A percentile compares a stretch with the other conserved stretches of the same genome.
phyloP scores from a whole-genome alignment of 2,888 invertebrate species.

The Rutpela maculata region DNA sequence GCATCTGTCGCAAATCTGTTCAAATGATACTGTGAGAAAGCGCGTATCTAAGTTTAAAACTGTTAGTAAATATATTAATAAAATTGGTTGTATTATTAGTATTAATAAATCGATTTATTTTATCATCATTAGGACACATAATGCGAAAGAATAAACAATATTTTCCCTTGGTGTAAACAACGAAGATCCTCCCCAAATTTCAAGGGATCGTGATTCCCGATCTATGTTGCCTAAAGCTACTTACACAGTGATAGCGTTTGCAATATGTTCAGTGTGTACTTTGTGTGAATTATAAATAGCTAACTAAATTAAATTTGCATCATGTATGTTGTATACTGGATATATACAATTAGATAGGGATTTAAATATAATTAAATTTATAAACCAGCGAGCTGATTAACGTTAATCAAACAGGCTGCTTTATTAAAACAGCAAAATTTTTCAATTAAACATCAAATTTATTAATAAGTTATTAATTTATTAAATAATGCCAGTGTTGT shows the following conservation, averaged over 20 bases:
- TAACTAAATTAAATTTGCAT: slow-evolving; percentile 16
- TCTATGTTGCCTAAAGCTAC: neutral
- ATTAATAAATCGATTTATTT: too few relatives aligned
- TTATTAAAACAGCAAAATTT: neutral
- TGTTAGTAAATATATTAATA: too few relatives aligned
- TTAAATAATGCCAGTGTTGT: neutral
- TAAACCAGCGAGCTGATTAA: neutral
- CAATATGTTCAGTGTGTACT: slow-evolving; percentile 25
- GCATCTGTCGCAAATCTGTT: too few relatives aligned
- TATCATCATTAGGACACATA: too few relatives aligned
- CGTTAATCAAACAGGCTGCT: neutral
- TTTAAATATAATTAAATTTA: neutral
- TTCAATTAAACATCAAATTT: neutral
- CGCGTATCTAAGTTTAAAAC: too few relatives aligned
- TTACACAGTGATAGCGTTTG: slow-evolving; percentile 20
- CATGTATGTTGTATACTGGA: slow-evolving; percentile 9
- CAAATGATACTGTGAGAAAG: too few relatives aligned
- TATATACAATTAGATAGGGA: neutral
- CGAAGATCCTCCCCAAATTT: neutral
- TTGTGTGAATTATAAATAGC: slow-evolving; percentile 21
- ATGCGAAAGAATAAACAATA: too few relatives aligned
- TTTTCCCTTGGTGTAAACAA: neutral
- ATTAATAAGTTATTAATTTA: neutral
- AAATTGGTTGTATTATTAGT: too few relatives aligned
- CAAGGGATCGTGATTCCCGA: neutral